phyloP scores from a whole-genome alignment of 2,113 vertebrate genomes.

The Sorex fumeus region DNA sequence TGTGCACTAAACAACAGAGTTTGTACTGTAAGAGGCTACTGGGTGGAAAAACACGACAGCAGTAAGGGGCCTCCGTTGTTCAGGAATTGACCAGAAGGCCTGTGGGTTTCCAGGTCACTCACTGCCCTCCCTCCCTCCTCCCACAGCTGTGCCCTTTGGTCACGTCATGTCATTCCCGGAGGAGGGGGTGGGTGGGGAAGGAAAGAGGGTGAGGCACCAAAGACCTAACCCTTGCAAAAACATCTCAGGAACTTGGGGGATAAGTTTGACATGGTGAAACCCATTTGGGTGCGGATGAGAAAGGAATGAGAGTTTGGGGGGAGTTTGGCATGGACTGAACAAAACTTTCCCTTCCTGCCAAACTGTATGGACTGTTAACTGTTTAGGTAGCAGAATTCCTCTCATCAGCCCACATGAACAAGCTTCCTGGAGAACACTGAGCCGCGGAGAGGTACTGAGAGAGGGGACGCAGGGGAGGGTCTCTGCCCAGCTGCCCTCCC shows the following conservation, averaged over 20 bases:
- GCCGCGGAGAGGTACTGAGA: background rate
- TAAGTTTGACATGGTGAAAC: background rate
- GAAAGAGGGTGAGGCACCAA: background rate
- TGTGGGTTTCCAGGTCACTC: background rate
- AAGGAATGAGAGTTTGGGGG: background rate
- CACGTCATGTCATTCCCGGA: background rate
- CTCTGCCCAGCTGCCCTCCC: background rate
- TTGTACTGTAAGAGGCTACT: background rate
- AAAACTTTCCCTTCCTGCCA: background rate
- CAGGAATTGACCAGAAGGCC: background rate
- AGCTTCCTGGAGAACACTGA: background rate
- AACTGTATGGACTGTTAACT: background rate
- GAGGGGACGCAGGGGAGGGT: background rate
- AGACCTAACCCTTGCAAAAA: background rate
- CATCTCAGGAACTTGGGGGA: background rate
- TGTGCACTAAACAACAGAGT: background rate
- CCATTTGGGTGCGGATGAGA: rapidly evolving
- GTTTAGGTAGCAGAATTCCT: background rate
- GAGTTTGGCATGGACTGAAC: background rate
- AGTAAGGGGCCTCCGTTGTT: background rate
- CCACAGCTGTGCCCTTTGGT: background rate
- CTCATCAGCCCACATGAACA: background rate
- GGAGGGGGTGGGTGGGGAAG: background rate
- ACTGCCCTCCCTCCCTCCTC: background rate
- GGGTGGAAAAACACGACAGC: background rate